Evolutionary conservation across 2,113 vertebrate genomes (phyloP).

Genomic region (Rhinopomastus cyanomelas): DNA sequence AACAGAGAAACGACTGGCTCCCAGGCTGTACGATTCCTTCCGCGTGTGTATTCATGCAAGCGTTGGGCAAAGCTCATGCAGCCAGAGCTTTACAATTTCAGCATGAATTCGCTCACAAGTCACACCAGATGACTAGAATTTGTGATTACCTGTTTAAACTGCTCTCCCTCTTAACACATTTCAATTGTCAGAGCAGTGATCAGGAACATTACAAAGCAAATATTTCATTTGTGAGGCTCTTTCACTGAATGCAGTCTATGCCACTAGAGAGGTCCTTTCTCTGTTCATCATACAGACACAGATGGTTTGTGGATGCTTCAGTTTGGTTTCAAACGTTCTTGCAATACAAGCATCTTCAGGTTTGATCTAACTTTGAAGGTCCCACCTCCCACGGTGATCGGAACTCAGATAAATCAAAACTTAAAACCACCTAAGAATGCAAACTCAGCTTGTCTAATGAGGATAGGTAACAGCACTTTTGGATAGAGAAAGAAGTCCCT

Average conservation of each 20-base stretch:
- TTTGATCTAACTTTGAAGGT: background rate
- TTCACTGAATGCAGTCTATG: background rate
- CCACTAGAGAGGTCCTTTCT: background rate
- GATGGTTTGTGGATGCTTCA: background rate
- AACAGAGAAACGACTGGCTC: slow-evolving; percentile 27
- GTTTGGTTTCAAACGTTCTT: background rate
- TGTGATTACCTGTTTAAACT: background rate
- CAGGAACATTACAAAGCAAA: background rate
- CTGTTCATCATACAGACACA: background rate
- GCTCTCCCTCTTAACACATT: background rate
- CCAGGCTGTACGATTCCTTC: background rate
- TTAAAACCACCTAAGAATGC: background rate
- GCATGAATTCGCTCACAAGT: background rate
- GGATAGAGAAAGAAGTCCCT: background rate
- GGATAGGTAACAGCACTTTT: background rate
- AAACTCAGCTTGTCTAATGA: background rate
- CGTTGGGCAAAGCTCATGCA: background rate
- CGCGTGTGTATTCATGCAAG: background rate
- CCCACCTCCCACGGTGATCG: background rate
- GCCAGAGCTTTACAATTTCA: background rate
- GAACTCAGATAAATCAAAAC: background rate
- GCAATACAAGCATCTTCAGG: background rate
- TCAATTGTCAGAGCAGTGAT: background rate
- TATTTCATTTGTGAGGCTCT: background rate
- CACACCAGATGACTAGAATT: background rate